These are phyloP conservation scores for Brachystomella parvula DNA, from an alignment of 1,140 invertebrate species.

Conservation along the genomic window DNA sequence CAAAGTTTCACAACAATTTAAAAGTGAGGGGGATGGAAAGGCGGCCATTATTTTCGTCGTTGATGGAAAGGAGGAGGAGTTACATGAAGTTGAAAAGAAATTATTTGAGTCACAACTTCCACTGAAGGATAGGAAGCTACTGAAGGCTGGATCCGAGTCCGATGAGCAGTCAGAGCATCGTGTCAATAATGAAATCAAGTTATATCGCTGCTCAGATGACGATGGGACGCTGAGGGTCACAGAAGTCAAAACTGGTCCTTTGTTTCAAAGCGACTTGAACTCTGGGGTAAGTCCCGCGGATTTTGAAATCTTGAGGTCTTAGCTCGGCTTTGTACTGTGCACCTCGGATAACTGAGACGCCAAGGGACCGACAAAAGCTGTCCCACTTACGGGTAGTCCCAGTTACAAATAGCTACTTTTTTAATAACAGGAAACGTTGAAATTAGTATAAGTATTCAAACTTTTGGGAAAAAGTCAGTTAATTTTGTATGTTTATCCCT, in stretches of 20 bases:
- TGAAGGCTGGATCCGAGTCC: conserved; percentile 36
- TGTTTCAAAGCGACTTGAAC: conserved; percentile 67
- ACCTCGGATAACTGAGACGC: too few relatives aligned
- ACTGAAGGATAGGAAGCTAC: conserved; percentile 46
- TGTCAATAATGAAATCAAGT: conserved; percentile 49
- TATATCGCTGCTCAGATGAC: conserved; percentile 65
- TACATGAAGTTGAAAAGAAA: conserved; percentile 54
- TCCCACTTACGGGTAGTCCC: too few relatives aligned
- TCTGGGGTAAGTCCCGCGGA: conserved; percentile 52
- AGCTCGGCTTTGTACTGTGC: too few relatives aligned
- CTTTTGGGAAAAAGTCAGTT: too few relatives aligned
- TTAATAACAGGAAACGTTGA: too few relatives aligned
- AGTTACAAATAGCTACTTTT: too few relatives aligned
- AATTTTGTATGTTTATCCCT: too few relatives aligned
- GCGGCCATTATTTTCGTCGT: conserved; percentile 65
- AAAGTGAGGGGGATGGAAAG: conserved; percentile 43
- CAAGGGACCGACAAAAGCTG: too few relatives aligned
- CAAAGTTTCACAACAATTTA: conserved; percentile 44
- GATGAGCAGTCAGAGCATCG: conserved; percentile 41
- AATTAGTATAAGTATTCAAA: too few relatives aligned
- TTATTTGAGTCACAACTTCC: conserved; percentile 63
- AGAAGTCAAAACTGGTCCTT: conserved; percentile 75
- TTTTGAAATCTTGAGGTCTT: too few relatives aligned
- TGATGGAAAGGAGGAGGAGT: conserved; percentile 72
- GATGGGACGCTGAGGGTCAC: conserved; percentile 74